Evolutionary conservation across 2,113 vertebrate genomes (phyloP).

Genomic region (Chrysemys picta): DNA sequence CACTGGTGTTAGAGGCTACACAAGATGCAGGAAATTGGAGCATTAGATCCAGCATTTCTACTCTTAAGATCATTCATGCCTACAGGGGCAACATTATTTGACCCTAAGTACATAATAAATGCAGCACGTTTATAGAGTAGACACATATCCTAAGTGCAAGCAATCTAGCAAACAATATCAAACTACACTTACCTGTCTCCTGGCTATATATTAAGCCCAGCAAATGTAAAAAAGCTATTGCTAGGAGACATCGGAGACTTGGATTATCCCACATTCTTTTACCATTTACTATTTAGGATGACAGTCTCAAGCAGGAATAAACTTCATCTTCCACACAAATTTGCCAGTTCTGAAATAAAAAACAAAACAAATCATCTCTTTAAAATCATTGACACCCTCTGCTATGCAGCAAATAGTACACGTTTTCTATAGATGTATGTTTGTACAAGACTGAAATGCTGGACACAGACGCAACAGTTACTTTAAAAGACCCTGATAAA

Average conservation of each 20-base stretch:
- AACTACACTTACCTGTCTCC: conserved; percentile 72
- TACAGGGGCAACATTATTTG: rapidly evolving
- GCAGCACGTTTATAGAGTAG: neutral
- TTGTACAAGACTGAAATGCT: neutral
- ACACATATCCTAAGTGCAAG: neutral
- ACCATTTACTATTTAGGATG: conserved; percentile 24
- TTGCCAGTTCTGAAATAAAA: conserved; percentile 66
- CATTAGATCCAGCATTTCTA: neutral
- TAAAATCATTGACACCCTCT: neutral
- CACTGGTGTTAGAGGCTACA: neutral
- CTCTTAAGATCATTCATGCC: neutral
- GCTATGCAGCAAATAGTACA: neutral
- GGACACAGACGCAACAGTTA: neutral
- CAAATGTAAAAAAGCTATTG: conserved; percentile 62
- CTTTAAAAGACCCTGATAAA: neutral
- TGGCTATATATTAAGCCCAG: conserved; percentile 58
- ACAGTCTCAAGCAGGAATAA: conserved; percentile 48
- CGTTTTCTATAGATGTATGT: neutral
- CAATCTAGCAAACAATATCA: neutral
- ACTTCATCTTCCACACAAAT: conserved; percentile 38
- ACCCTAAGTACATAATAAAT: neutral
- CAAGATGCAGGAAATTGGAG: neutral
- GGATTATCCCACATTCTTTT: conserved; percentile 71
- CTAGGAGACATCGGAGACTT: conserved; percentile 44
- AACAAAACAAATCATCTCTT: neutral